Evolutionary conservation across 2,113 vertebrate genomes (phyloP).

Genomic region (Prionailurus bengalensis): DNA sequence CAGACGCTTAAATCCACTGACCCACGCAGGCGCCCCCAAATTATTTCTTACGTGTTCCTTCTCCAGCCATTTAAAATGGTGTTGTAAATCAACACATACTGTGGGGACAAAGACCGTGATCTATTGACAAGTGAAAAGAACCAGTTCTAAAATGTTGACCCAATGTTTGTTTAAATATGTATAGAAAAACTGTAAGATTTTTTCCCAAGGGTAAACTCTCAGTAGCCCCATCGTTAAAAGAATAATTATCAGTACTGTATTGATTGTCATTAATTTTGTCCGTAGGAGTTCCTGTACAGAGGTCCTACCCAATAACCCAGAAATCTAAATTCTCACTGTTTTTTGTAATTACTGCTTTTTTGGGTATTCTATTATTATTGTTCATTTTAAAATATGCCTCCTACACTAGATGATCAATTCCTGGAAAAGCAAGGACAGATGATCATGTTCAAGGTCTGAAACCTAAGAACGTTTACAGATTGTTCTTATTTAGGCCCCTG

Average conservation of each 20-base stretch:
- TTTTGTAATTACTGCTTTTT: background rate
- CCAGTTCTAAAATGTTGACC: background rate
- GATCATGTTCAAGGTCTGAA: background rate
- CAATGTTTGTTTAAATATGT: background rate
- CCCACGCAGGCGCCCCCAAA: no score
- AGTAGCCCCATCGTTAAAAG: background rate
- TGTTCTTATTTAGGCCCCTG: background rate
- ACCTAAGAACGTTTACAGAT: background rate
- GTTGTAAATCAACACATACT: accelerated
- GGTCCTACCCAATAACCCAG: background rate
- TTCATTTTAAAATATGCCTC: background rate
- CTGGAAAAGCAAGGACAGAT: background rate
- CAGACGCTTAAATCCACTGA: no score
- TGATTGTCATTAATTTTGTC: background rate
- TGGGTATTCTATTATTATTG: background rate
- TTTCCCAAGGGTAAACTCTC: background rate
- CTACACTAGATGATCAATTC: background rate
- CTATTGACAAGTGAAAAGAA: background rate
- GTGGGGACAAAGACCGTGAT: background rate
- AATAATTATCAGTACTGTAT: background rate
- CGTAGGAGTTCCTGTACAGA: background rate
- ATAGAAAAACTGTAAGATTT: background rate
- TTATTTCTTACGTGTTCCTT: no score
- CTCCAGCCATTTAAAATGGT: background rate
- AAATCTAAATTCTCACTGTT: background rate